These are phyloP conservation scores for Aphaenogaster rudis DNA, from an alignment of 1,140 invertebrate species.

Conservation along the genomic window DNA sequence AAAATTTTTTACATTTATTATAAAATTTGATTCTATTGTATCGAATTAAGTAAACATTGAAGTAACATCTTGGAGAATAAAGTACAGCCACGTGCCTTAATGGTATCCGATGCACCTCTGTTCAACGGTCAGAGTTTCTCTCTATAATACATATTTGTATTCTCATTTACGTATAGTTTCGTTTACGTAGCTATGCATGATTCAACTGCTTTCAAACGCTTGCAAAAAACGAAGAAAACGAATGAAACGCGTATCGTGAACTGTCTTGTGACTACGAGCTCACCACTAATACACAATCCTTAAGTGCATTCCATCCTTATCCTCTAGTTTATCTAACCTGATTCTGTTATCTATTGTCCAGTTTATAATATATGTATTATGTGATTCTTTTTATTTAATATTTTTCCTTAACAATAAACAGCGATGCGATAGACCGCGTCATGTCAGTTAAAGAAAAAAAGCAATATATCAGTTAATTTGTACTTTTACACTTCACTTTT, in stretches of 20 bases:
- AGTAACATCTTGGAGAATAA: not conserved
- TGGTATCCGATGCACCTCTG: not conserved
- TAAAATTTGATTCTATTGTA: not conserved
- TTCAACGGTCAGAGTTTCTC: conserved; percentile 17
- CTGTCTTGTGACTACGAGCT: not conserved
- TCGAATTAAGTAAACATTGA: not conserved
- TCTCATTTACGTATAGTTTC: not conserved
- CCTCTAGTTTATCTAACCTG: not conserved
- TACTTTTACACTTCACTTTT: not conserved
- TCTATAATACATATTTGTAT: conserved; percentile 1
- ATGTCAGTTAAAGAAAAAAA: not conserved
- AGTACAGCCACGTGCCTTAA: not conserved
- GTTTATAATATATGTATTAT: not conserved
- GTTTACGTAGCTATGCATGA: conserved; percentile 12
- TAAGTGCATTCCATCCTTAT: conserved; percentile 17
- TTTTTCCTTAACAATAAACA: not conserved
- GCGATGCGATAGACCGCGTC: not conserved
- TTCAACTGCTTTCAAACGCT: conserved; percentile 29
- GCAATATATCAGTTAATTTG: not conserved
- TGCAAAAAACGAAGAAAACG: conserved; percentile 10
- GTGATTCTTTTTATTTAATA: not conserved
- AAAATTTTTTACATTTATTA: not conserved
- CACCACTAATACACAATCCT: not conserved
- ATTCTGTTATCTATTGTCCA: not conserved
- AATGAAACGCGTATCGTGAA: not conserved